phyloP scores from a whole-genome alignment of 2,113 vertebrate genomes.

The Spilogale gracilis region DNA sequence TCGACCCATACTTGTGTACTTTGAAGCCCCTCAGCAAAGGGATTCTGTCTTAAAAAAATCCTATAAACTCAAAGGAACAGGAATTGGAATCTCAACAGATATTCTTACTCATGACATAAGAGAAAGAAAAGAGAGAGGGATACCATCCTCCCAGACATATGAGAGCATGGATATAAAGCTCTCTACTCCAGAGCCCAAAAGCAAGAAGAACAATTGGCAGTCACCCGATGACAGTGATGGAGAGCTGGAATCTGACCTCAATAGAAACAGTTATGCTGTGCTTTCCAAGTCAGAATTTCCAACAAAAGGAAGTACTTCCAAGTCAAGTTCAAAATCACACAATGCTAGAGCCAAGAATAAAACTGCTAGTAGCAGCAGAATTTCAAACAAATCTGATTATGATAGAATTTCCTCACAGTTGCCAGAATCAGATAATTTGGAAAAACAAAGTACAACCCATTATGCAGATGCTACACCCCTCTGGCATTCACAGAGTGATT shows the following conservation, averaged over 20 bases:
- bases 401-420: slow-evolving; percentile 87
- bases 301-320: slow-evolving; percentile 90
- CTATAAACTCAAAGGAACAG: slow-evolving; percentile 98
- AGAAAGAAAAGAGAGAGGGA: slow-evolving; percentile 94
- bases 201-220: slow-evolving; percentile 93
- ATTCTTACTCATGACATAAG: slow-evolving; percentile 93
- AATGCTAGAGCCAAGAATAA: slow-evolving; percentile 85
- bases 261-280: slow-evolving; percentile 94
- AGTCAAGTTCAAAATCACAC: slow-evolving; percentile 85
- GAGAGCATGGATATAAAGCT: slow-evolving; percentile 98
- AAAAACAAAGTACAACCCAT: slow-evolving; percentile 91
- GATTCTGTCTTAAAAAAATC: slow-evolving; percentile 98
- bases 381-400: slow-evolving; percentile 89
- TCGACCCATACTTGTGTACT: slow-evolving; percentile 97
- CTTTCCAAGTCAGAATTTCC: slow-evolving; percentile 92
- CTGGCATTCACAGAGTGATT: slow-evolving; percentile 97
- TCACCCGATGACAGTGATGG: slow-evolving; percentile 94
- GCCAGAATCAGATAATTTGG: slow-evolving; percentile 87
- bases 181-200: slow-evolving; percentile 90
- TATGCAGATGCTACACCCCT: slow-evolving; percentile 92
- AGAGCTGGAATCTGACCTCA: slow-evolving; percentile 94
- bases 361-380: slow-evolving; percentile 87
- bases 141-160: slow-evolving; percentile 97
- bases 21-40: slow-evolving; percentile 95
- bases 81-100: slow-evolving; percentile 96